A percentile compares a stretch with the other conserved stretches of the same genome.
These are phyloP conservation scores for Odocoileus hemionus DNA, from an alignment of 2,113 vertebrate genomes.

Conservation along the genomic window DNA sequence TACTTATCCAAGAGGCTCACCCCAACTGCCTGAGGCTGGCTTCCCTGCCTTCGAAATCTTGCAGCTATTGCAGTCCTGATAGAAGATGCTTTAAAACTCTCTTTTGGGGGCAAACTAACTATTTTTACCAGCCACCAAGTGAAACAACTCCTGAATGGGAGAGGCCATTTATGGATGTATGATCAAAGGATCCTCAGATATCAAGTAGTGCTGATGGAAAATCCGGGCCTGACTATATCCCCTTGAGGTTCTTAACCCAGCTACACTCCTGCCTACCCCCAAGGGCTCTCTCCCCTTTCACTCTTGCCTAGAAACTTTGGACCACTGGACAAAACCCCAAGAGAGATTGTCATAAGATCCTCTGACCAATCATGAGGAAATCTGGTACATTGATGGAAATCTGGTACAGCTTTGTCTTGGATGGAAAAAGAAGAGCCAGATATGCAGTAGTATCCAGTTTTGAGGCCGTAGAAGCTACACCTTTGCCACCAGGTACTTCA, in stretches of 20 bases:
- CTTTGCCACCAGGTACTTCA: not conserved
- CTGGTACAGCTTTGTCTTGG: not conserved
- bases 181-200: not conserved
- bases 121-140: not conserved
- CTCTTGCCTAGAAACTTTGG: not conserved
- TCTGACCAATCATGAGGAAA: not conserved
- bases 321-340: not conserved
- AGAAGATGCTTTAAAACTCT: not conserved
- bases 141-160: not conserved
- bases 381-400: not conserved
- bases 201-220: not conserved
- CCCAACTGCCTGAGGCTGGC: not conserved
- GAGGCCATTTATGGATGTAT: not conserved
- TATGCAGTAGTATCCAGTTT: not conserved
- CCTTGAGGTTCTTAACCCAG: not conserved
- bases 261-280: fast-evolving
- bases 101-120: not conserved
- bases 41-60: not conserved
- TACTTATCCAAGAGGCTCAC: not conserved
- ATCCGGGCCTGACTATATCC: not conserved
- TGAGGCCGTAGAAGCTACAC: fast-evolving
- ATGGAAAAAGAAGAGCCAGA: not conserved
- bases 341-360: not conserved
- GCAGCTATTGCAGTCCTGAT: not conserved
- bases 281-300: not conserved